These are phyloP conservation scores for Machimus atricapillus DNA, from an alignment of 2,888 invertebrate species.

Conservation along the genomic window DNA sequence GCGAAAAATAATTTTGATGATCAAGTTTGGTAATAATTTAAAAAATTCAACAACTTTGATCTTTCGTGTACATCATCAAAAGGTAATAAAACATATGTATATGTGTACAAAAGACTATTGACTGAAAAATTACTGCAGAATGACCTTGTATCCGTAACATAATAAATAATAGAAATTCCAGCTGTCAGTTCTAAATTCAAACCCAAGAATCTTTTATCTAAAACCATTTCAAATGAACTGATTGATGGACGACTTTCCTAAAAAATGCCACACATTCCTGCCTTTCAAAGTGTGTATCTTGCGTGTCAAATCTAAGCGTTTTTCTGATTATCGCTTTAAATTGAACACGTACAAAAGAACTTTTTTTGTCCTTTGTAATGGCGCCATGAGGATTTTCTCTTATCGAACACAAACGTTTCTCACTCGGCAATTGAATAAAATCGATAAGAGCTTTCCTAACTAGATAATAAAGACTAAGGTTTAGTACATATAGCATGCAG, in stretches of 20 bases:
- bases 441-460: constrained; percentile 28
- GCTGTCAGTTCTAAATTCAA: not conserved
- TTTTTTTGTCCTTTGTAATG: not conserved
- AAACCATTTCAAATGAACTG: not conserved
- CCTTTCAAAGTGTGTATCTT: not conserved
- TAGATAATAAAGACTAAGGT: not conserved
- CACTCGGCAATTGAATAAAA: constrained; percentile 12
- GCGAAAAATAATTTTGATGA: too few relatives aligned
- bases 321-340: not conserved
- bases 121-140: too few relatives aligned
- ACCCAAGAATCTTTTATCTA: not conserved
- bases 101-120: too few relatives aligned
- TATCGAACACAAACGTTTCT: not conserved
- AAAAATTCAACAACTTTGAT: too few relatives aligned
- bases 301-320: not conserved
- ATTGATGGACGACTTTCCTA: not conserved
- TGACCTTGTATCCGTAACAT: too few relatives aligned
- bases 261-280: not conserved
- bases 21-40: too few relatives aligned
- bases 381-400: not conserved
- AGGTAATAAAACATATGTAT: too few relatives aligned
- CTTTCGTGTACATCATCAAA: too few relatives aligned
- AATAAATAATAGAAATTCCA: not conserved
- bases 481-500: not conserved
- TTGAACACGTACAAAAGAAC: not conserved